phyloP scores from a whole-genome alignment of 2,797 vertebrate genomes.

The Mustela erminea region DNA sequence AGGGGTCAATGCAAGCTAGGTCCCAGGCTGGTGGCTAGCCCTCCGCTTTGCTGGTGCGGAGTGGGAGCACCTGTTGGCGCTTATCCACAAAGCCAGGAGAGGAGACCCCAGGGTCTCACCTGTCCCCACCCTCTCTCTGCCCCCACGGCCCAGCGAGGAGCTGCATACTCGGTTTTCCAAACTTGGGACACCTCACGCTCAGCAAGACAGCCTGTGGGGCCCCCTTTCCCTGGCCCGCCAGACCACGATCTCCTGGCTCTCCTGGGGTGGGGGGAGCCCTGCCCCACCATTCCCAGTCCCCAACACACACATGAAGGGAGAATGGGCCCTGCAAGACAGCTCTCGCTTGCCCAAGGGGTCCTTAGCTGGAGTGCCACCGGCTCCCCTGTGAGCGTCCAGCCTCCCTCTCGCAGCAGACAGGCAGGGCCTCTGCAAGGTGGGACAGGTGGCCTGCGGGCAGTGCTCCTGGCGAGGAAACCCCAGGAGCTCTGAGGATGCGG shows the following conservation, averaged over 20 bases:
- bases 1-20: neutral
- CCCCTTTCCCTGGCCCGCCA: too few species aligned
- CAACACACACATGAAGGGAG: fast-evolving
- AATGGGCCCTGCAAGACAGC: too few species aligned
- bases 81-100: fast-evolving
- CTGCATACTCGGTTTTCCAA: neutral
- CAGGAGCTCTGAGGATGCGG: neutral
- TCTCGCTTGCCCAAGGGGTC: fast-evolving
- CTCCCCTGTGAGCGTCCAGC: neutral
- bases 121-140: neutral
- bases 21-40: neutral
- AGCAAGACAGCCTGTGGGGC: neutral
- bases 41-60: too few species aligned
- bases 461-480: neutral
- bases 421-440: neutral
- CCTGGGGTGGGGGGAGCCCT: fast-evolving
- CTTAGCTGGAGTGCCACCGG: neutral
- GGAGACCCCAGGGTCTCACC: neutral
- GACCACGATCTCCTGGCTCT: neutral
- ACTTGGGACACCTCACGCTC: neutral
- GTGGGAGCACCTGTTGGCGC: too few species aligned
- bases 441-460: fast-evolving
- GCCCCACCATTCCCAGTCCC: too few species aligned
- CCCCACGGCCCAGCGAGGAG: neutral
- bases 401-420: fast-evolving